A percentile compares a stretch with the other conserved stretches of the same genome.
phyloP scores from a whole-genome alignment of 2,797 vertebrate genomes.

The Xenopus petersii region DNA sequence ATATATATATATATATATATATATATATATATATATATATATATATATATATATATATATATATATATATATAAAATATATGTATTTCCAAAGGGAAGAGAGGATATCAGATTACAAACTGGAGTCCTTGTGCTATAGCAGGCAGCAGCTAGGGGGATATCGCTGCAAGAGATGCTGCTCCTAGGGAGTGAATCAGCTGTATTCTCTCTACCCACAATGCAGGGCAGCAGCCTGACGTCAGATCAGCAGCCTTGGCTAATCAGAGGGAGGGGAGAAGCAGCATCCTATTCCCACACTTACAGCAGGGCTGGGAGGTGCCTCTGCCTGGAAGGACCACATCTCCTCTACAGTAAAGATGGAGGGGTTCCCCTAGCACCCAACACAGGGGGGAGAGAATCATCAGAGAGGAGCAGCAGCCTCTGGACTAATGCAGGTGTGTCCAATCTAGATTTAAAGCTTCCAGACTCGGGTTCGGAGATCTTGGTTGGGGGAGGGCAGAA shows the following conservation, averaged over 20 bases:
- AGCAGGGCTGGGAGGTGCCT: slow-evolving; percentile 39
- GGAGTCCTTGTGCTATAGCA: no score
- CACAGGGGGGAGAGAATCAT: slow-evolving; percentile 10
- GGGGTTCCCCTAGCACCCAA: slow-evolving; percentile 23
- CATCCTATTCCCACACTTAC: slow-evolving; percentile 28
- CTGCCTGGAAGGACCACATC: slow-evolving; percentile 26
- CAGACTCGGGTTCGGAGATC: not conserved
- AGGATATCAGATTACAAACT: no score
- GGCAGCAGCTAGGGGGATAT: not conserved
- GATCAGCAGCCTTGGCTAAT: slow-evolving; percentile 13
- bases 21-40: no score
- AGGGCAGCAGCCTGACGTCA: slow-evolving; percentile 43
- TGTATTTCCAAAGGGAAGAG: no score
- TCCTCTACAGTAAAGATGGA: slow-evolving; percentile 41
- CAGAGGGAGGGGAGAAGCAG: slow-evolving; percentile 4
- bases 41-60: no score
- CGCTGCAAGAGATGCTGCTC: slow-evolving; percentile 32
- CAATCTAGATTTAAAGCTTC: slow-evolving; percentile 5
- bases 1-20: no score
- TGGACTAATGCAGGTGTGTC: slow-evolving; percentile 36
- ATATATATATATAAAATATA: no score
- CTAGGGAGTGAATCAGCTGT: slow-evolving; percentile 42
- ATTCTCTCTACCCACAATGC: slow-evolving; percentile 49
- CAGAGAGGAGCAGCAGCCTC: slow-evolving; percentile 7
- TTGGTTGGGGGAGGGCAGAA: slow-evolving; percentile 1